A percentile compares a stretch with the other conserved stretches of the same genome.
Evolutionary conservation across 2,888 invertebrate species (phyloP).

Genomic region (Pimpla rufipes): DNA sequence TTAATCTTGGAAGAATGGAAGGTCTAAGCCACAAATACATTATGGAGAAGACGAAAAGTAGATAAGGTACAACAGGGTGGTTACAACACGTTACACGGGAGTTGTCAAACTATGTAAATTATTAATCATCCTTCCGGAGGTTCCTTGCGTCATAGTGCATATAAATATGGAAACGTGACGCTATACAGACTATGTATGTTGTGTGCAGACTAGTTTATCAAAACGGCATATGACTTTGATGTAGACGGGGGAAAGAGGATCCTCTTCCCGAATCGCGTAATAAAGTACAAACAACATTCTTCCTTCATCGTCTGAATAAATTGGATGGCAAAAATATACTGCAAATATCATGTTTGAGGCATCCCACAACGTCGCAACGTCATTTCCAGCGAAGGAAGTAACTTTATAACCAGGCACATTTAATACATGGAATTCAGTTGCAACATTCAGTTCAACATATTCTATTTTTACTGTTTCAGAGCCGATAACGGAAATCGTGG

Average conservation of each 20-base stretch:
- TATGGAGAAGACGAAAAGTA: conserved; percentile 7
- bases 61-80: conserved; percentile 1
- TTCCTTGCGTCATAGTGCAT: conserved; percentile 35
- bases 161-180: conserved; percentile 8
- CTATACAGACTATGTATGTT: conserved; percentile 28
- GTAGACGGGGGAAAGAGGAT: conserved; percentile 38
- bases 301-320: too few relatives aligned
- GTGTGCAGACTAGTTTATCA: background rate
- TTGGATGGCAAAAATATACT: too few relatives aligned
- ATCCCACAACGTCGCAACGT: conserved; percentile 23
- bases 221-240: conserved; percentile 27
- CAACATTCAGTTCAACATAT: conserved; percentile 10
- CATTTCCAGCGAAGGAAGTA: background rate
- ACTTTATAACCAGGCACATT: too few relatives aligned
- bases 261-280: conserved; percentile 33
- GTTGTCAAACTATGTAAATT: conserved; percentile 47
- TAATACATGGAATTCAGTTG: too few relatives aligned
- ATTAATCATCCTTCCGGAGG: conserved; percentile 38
- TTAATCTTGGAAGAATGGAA: background rate
- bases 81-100: conserved; percentile 17
- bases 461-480: conserved; percentile 86
- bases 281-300: too few relatives aligned
- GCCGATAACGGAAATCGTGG: conserved; percentile 92
- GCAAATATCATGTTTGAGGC: conserved; percentile 35
- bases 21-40: background rate